Percentiles rank a stretch among this genome's conserved stretches.
Evolutionary conservation across 2,888 invertebrate species (phyloP).

Genomic region (Drosophila mimetica): DNA sequence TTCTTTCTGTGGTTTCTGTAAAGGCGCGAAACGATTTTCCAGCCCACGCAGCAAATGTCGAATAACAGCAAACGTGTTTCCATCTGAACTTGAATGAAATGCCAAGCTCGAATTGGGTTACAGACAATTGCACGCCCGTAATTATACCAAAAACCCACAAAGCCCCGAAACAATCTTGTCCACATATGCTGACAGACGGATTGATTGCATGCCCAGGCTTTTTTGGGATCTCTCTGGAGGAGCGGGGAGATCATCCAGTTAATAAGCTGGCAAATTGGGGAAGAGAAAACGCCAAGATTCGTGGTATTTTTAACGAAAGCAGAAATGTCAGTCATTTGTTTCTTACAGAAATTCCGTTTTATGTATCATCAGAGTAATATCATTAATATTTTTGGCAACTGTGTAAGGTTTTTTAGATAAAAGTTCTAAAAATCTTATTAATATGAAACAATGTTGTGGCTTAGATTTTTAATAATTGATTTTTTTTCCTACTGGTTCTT

Average conservation of each 20-base stretch:
- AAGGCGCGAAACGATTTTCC: constrained; percentile 72
- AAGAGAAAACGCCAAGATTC: constrained; percentile 12
- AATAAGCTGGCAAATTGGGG: constrained; percentile 29
- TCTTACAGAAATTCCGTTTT: neutral
- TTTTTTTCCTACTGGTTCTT: too few species aligned
- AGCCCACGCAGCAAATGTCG: constrained; percentile 60
- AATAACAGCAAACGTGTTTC: constrained; percentile 48
- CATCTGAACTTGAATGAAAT: constrained; percentile 75
- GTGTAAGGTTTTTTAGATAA: too few species aligned
- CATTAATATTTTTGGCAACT: too few species aligned
- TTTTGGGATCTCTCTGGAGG: neutral
- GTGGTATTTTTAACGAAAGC: constrained; percentile 4
- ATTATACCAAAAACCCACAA: constrained; percentile 48
- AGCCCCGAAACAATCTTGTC: constrained; percentile 20
- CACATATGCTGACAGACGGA: constrained; percentile 22
- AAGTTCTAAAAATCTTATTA: too few species aligned
- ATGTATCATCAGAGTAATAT: neutral
- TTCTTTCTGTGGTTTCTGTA: constrained; percentile 18
- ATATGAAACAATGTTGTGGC: too few species aligned
- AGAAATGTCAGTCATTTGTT: constrained; percentile 9
- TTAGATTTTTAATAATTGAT: too few species aligned
- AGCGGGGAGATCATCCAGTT: constrained; percentile 9
- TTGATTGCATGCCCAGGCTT: constrained; percentile 7
- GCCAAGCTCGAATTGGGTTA: constrained; percentile 72
- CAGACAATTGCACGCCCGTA: constrained; percentile 54